Evolutionary conservation across 1,140 invertebrate genomes (phyloP).

Genomic region (Drosophila orosa): DNA sequence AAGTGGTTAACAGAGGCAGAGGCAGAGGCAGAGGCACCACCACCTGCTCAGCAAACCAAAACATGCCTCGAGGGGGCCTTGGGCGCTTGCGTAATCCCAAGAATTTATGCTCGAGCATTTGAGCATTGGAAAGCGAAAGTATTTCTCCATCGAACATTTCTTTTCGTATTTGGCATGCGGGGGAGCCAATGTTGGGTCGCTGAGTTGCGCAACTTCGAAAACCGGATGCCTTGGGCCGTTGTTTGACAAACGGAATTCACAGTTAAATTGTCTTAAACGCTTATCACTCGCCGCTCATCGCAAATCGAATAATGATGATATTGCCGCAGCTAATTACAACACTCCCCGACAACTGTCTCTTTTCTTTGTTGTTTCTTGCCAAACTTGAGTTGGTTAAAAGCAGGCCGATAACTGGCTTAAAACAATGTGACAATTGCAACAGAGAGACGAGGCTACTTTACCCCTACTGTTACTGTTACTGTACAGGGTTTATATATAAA

Average conservation of each 20-base stretch:
- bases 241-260: constrained; percentile 25
- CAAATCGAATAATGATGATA: constrained; percentile 59
- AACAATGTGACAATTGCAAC: constrained; percentile 80
- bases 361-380: not conserved
- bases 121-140: constrained; percentile 75
- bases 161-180: constrained; percentile 31
- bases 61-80: constrained; percentile 36
- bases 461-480: too few species aligned
- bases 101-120: constrained; percentile 69
- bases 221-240: constrained; percentile 50
- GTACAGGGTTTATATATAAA: too few species aligned
- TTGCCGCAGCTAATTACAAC: constrained; percentile 52
- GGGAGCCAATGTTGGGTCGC: constrained; percentile 13
- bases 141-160: constrained; percentile 28
- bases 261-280: constrained; percentile 55
- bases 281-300: constrained; percentile 55
- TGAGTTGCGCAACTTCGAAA: constrained; percentile 10
- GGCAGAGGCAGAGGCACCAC: constrained; percentile 21
- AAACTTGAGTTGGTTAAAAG: constrained; percentile 2
- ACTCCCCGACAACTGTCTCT: constrained; percentile 13
- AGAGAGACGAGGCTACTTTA: constrained; percentile 20
- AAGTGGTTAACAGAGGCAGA: constrained; percentile 10
- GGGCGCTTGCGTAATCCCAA: constrained; percentile 66
- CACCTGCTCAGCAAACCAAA: constrained; percentile 55
- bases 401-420: constrained; percentile 41